Evolutionary conservation across 2,797 vertebrate species (phyloP).

Genomic region (Smutsia gigantea): DNA sequence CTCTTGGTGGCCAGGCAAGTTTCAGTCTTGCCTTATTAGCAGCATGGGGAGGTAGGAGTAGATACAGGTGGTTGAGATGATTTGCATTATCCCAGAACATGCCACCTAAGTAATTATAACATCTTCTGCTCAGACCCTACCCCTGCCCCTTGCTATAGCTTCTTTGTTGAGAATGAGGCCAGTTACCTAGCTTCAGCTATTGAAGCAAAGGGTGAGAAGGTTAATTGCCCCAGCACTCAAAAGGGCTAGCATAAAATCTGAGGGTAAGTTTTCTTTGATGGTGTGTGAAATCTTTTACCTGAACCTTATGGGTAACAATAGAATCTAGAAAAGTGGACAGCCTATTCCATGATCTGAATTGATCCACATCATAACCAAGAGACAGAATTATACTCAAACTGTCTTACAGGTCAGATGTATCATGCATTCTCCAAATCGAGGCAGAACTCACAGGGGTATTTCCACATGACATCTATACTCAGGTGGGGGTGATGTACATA

Average conservation of each 20-base stretch:
- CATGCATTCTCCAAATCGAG: background rate
- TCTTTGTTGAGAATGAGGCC: background rate
- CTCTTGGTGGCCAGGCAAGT: background rate
- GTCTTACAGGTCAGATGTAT: background rate
- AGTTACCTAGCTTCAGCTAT: background rate
- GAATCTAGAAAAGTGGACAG: background rate
- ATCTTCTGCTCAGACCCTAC: background rate
- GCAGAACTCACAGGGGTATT: background rate
- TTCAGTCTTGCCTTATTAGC: background rate
- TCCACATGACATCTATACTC: background rate
- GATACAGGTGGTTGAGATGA: background rate
- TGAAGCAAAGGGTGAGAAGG: background rate
- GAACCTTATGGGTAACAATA: background rate
- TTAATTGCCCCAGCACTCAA: background rate
- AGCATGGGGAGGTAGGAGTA: background rate
- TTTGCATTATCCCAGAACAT: background rate
- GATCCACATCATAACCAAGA: background rate
- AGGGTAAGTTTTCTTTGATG: background rate
- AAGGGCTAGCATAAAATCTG: background rate
- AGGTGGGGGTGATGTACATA: background rate
- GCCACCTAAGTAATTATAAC: background rate
- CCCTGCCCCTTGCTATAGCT: accelerated
- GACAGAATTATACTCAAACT: background rate
- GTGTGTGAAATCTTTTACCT: background rate
- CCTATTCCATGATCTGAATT: background rate